Percentiles rank a stretch among this genome's conserved stretches.
Evolutionary conservation across 2,113 vertebrate genomes (phyloP).

Genomic region (Gadus macrocephalus): DNA sequence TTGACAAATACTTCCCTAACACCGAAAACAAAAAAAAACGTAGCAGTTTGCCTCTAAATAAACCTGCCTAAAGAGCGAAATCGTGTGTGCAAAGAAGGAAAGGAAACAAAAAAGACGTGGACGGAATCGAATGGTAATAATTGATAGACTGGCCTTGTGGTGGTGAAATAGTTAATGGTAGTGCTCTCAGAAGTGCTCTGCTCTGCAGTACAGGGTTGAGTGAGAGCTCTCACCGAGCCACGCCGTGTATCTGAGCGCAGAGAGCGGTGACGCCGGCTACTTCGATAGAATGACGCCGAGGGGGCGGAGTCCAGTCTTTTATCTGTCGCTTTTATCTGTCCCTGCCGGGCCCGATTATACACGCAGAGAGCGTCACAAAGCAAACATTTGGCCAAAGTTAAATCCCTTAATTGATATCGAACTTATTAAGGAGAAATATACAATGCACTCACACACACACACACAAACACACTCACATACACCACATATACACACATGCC

Average conservation of each 20-base stretch:
- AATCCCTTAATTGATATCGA: too few relatives aligned
- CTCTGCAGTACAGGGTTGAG: too few relatives aligned
- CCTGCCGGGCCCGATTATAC: constrained; percentile 20
- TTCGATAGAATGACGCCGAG: constrained; percentile 21
- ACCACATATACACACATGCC: too few relatives aligned
- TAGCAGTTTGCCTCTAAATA: too few relatives aligned
- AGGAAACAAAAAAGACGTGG: neutral
- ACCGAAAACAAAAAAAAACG: constrained; percentile 27
- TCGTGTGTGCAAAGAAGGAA: neutral
- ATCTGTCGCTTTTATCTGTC: constrained; percentile 33
- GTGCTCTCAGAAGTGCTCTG: too few relatives aligned
- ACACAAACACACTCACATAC: too few relatives aligned
- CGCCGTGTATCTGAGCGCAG: constrained; percentile 7
- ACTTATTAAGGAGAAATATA: too few relatives aligned
- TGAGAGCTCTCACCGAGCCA: neutral
- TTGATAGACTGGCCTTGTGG: too few relatives aligned
- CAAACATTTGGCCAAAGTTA: constrained; percentile 21
- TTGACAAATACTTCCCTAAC: constrained; percentile 42
- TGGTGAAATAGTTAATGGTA: too few relatives aligned
- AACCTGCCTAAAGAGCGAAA: too few relatives aligned
- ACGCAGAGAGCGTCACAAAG: constrained; percentile 32
- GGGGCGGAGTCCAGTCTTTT: constrained; percentile 46
- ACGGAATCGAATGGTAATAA: neutral
- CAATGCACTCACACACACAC: too few relatives aligned
- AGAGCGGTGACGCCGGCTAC: neutral